Evolutionary conservation across 2,888 invertebrate species (phyloP), one percentile per base, ranked within the genome.

Genomic region (Loripinus fragilis): DNA sequence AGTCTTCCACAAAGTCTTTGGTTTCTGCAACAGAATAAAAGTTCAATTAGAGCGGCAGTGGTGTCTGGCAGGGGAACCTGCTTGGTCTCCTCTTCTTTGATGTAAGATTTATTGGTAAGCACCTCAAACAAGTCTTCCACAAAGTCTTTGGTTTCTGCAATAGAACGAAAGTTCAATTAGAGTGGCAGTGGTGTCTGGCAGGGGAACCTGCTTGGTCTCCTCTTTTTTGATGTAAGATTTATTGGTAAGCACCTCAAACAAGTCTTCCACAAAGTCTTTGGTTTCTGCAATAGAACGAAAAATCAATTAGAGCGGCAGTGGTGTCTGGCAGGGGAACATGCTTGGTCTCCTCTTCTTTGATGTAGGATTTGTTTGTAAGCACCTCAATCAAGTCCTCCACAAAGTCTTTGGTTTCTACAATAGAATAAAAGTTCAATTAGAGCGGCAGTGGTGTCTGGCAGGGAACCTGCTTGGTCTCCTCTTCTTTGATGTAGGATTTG

Each of bases 21-120:
- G 98, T 99, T 94, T 98, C 98, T 97, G 94, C 33, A n/a, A n/a
- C n/a, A n/a, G n/a, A n/a, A n/a, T n/a, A n/a, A n/a, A 0, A 71
- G 65, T 28, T 60, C 41, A 25, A 67, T 66, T 5, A 70, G 48
- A 12, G 67, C n/a, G 45, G 60, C 35, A 48, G 52, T 42, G 20
- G 15, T 48, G 20, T 28, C 38, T 1, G 71, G 65, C 35, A 50
- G 67, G 23, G 72, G 72, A 71, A 45, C 33, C 10, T 69, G 76
- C 38, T 71, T 72, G 0, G 30, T 20, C 48, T 76, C 71, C 28
- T 74, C 75, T 41, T 76, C 67, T 60, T 52, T 45, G 45, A 90
- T 55, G 85, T 95, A 95, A 0, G 92, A 90, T 87, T 97, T 96
- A 52, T 95, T 95, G 87, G 96, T 96, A 83, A 98, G 94, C 0